Evolutionary conservation across 2,797 vertebrate genomes (phyloP).

Genomic region (Sebastes kiyomatsui): DNA sequence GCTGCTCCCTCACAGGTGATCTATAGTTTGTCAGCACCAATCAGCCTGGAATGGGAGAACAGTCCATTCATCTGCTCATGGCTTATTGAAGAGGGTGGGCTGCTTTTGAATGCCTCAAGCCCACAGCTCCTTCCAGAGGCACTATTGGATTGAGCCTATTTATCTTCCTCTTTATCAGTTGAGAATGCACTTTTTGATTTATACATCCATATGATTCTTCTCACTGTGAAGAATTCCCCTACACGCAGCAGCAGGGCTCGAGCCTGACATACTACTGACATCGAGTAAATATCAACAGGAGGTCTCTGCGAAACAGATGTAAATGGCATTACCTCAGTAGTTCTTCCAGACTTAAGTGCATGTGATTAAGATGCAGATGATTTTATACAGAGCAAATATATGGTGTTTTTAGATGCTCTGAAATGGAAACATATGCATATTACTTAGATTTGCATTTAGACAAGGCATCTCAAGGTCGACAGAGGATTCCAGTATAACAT

Average conservation of each 20-base stretch:
- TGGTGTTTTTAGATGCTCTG: conserved; percentile 39
- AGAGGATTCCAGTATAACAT: conserved; percentile 15
- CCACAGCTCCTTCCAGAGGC: conserved; percentile 68
- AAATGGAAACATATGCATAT: conserved; percentile 55
- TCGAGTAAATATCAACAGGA: conserved; percentile 60
- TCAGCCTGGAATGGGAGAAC: conserved; percentile 75
- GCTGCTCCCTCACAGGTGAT: conserved; percentile 77
- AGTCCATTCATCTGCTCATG: conserved; percentile 80
- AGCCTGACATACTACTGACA: conserved; percentile 37
- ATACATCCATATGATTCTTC: conserved; percentile 71
- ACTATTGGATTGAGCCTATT: conserved; percentile 76
- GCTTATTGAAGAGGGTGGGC: conserved; percentile 79
- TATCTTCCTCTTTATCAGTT: conserved; percentile 81
- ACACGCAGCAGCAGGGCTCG: conserved; percentile 21
- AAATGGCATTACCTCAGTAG: conserved; percentile 47
- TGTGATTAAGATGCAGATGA: conserved; percentile 53
- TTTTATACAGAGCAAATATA: conserved; percentile 15
- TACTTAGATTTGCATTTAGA: conserved; percentile 67
- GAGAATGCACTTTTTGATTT: conserved; percentile 79
- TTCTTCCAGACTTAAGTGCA: conserved; percentile 31
- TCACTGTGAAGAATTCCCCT: conserved; percentile 62
- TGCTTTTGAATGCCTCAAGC: conserved; percentile 77
- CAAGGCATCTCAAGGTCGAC: conserved; percentile 56
- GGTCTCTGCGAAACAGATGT: conserved; percentile 54
- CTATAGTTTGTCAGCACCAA: conserved; percentile 82